Evolutionary conservation across 2,888 invertebrate species (phyloP), one percentile per base, ranked within the genome.

Genomic region (Monochamus alternatus): DNA sequence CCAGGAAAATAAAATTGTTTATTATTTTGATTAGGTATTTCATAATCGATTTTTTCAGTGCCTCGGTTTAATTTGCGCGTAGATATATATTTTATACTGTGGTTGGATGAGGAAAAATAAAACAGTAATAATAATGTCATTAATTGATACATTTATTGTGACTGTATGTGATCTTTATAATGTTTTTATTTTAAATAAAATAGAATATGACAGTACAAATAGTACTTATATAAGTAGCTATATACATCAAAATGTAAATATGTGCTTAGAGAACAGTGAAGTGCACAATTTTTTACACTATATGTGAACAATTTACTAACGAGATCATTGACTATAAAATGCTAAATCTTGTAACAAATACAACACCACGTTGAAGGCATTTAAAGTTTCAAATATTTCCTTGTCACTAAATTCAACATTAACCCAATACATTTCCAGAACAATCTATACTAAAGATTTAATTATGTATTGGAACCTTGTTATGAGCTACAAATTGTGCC

Each of bases 281-380:
- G 82, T 82, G 81, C 83, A 82, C 78, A 77, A 71, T 80, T 80
- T 22, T 80, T 78, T 81, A 81, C 81, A 81, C 80, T 82, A 80
- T 80, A 79, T 77, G 81, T 80, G 81, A 80, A 80, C 78, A 78
- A 81, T 79, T 82, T 75, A 84, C 83, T 85, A 86, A 85, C 86
- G 87, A 87, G 87, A 87, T 87, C 87, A 87, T 84, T 83, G 82
- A 83, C 81, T 83, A 84, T 85, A 84, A 85, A 85, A 85, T 83
- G 82, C 81, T 80, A 83, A 81, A 79, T 82, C 84, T 81, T 82
- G 65, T 80, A 83, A 85, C 82, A 84, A 82, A 76, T 80, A 80
- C 80, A 81, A 84, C 81, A 81, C 79, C 77, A 81, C 75, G 78
- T 78, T 78, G 75, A 81, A 83, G 82, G 80, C 81, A 81, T 79